Conservation (phyloP, 2,888 invertebrate species). For the Fragum whitleyi region DNA sequence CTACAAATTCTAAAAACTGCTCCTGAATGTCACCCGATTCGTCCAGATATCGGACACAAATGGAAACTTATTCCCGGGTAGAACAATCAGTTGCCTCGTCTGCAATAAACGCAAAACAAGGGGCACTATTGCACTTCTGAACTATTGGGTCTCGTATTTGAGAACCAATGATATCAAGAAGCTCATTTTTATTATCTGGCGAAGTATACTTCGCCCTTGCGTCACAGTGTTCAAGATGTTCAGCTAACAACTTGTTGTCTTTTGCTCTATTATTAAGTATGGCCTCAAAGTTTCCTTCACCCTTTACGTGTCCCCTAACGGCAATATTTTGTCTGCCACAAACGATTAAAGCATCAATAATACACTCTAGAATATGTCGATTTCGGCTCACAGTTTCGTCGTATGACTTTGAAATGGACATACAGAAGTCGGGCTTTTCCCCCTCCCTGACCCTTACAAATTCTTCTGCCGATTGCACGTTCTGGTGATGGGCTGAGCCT, state of each 20-base stretch:
- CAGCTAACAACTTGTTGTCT: neutral
- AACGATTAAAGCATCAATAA: no score
- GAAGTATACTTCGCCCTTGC: slow-evolving; percentile 28
- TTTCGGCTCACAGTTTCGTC: no score
- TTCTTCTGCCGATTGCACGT: neutral
- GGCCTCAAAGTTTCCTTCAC: no score
- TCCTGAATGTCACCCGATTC: neutral
- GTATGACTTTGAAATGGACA: no score
- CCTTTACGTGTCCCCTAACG: slow-evolving; percentile 36
- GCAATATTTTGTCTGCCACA: slow-evolving; percentile 37
- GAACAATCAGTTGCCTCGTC: slow-evolving; percentile 31
- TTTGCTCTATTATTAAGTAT: neutral
- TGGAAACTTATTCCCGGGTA: slow-evolving; percentile 16
- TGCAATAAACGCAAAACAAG: slow-evolving; percentile 20
- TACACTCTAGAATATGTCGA: no score
- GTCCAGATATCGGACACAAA: no score
- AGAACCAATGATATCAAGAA: slow-evolving; percentile 29
- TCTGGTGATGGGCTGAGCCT: slow-evolving; percentile 21
- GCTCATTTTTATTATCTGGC: slow-evolving; percentile 33
- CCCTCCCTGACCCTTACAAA: slow-evolving; percentile 21
- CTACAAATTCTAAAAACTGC: no score
- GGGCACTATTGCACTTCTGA: slow-evolving; percentile 1
- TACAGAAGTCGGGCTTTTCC: slow-evolving; percentile 1
- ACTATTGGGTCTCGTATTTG: slow-evolving; percentile 8
- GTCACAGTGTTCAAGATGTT: neutral